Evolutionary conservation across 1,140 invertebrate species (phyloP).

Genomic region (Bombus soroeensis): DNA sequence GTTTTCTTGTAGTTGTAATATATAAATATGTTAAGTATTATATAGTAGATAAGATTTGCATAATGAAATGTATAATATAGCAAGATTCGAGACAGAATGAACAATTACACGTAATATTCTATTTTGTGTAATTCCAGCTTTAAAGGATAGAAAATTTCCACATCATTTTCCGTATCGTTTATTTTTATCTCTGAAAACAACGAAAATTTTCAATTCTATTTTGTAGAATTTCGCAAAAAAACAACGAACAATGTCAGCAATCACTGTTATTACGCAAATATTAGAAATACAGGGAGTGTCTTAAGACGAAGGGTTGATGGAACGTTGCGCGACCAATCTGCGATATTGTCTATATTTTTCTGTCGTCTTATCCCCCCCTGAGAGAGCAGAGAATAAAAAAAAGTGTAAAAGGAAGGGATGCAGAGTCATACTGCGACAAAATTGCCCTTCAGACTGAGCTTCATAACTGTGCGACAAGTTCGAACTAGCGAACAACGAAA

Average conservation of each 20-base stretch:
- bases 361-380: not conserved
- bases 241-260: not conserved
- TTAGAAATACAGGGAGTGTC: not conserved
- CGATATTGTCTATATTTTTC: constrained; percentile 38
- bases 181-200: not conserved
- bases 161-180: too few species aligned
- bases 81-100: too few species aligned
- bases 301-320: not conserved
- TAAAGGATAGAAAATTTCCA: not conserved
- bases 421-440: constrained; percentile 37
- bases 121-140: too few species aligned
- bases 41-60: not conserved
- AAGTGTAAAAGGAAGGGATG: constrained; percentile 12
- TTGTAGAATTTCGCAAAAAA: not conserved
- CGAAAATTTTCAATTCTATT: not conserved
- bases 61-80: too few species aligned
- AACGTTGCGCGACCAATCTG: constrained; percentile 14
- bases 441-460: constrained; percentile 61
- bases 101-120: too few species aligned
- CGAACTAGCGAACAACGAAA: constrained; percentile 53
- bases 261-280: not conserved
- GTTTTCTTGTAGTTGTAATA: too few species aligned
- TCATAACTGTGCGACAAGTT: constrained; percentile 48
- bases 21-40: too few species aligned
- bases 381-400: not conserved